These are phyloP conservation scores for Lycopodina hypogea DNA, from an alignment of 37 sponge, comb jelly and placozoan species.

Conservation along the genomic window DNA sequence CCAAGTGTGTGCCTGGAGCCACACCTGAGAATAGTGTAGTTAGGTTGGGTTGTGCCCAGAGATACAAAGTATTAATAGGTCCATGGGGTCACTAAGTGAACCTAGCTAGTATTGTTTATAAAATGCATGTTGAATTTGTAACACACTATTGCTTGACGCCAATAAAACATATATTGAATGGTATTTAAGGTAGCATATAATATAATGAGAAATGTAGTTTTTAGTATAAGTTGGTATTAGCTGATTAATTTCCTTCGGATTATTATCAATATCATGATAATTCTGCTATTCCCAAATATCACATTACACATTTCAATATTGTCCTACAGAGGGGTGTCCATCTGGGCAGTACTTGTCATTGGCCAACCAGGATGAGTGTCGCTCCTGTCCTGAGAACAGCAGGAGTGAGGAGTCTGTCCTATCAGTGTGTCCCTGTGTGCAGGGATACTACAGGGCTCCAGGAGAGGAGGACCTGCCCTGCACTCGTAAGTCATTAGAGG, in stretches of 20 bases:
- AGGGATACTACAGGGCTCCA: slow-evolving; percentile 35
- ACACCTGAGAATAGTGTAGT: slow-evolving; percentile 1
- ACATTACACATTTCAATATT: neutral
- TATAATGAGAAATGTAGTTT: too few species aligned
- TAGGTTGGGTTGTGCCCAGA: neutral
- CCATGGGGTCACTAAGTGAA: too few species aligned
- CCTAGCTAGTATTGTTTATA: too few species aligned
- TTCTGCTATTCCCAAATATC: neutral
- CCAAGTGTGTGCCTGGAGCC: slow-evolving; percentile 18
- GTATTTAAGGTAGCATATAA: too few species aligned
- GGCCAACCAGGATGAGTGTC: slow-evolving; percentile 4
- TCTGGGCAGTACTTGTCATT: neutral
- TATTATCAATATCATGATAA: too few species aligned
- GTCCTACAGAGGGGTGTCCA: neutral
- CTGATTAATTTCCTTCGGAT: too few species aligned
- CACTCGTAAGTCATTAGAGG: too few species aligned
- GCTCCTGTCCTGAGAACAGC: slow-evolving; percentile 24
- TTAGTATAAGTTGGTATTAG: too few species aligned
- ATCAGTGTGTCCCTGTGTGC: slow-evolving; percentile 29
- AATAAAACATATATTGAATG: too few species aligned
- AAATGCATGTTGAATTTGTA: too few species aligned
- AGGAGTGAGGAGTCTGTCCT: neutral
- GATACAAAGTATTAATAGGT: too few species aligned
- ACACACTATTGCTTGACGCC: too few species aligned
- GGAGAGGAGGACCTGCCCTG: slow-evolving; percentile 13